Base-by-base conservation (phyloP, 1,140 invertebrate genomes). In the Ceratina japonica region DNA sequence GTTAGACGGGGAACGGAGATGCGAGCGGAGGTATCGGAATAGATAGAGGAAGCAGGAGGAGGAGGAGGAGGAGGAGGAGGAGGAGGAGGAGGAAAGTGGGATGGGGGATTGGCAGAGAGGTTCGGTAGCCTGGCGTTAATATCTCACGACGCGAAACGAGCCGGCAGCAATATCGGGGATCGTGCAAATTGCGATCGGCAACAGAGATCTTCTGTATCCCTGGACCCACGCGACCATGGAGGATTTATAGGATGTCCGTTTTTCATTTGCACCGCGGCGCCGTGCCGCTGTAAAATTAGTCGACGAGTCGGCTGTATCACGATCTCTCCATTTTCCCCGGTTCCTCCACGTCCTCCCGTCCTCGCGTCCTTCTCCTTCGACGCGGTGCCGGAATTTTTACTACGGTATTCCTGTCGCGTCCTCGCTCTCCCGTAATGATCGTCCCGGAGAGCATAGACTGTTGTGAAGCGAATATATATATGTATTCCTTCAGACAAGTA, bases 151-250 rank as follows among this genome's bases (percentile, higher is more conserved):
- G 83, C 72, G 83, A 74, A 82, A 85, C 84, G 75, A 84, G 75
- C 80, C 63, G 72, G 70, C 44, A 70, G 75, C 83, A 86, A 85
- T 86, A 86, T 86, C 80, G 84, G 71, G 66, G 84, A 86, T 86
- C 79, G 83, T 62, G 80, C 83, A 85, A 85, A 85, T 86, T 86
- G 80, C 84, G 83, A 85, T 86, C 84, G 83, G 75, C 74, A 73
- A 85, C 69, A 58, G 80, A 81, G 82, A 84, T 85, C 83, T 84
- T 84, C 77, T 56, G 71, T 75, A 80, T 80, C 72, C 51, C 65
- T 51, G 56, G 66, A 58, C 62, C 63, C 71, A 68, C 70, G 62
- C 70, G 81, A 69, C 74, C 37, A 75, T 69, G 37, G 16, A 68
- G 58, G 75, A 78, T 78, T 78, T 78, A 78, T 72, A 70, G 68